Evolutionary conservation across 2,797 vertebrate species (phyloP).

Genomic region (Babyrousa celebensis): DNA sequence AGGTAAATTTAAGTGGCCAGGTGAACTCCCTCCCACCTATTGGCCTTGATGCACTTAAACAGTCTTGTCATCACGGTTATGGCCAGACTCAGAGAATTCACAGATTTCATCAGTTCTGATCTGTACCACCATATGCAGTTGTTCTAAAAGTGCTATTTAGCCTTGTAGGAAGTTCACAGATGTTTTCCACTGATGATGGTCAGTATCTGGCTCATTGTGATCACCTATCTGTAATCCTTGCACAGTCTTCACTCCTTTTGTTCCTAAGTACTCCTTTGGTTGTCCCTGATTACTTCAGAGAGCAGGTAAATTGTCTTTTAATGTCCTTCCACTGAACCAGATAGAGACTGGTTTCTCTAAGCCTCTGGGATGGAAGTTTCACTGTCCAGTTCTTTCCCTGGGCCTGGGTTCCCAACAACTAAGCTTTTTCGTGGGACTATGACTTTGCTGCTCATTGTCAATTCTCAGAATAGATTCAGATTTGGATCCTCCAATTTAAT

Average conservation of each 20-base stretch:
- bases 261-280: not conserved
- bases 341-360: conserved; percentile 45
- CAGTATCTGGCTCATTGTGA: not conserved
- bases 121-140: not conserved
- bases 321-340: not conserved
- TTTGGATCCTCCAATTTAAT: conserved; percentile 18
- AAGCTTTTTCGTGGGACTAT: conserved; percentile 29
- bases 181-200: not conserved
- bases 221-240: not conserved
- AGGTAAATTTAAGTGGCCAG: conserved; percentile 24
- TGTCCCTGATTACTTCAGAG: conserved; percentile 13
- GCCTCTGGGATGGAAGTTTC: conserved; percentile 9
- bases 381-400: conserved; percentile 31
- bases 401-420: not conserved
- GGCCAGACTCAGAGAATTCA: conserved; percentile 42
- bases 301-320: not conserved
- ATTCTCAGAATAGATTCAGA: not conserved
- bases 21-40: not conserved
- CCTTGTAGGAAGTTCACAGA: conserved; percentile 37
- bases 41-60: not conserved
- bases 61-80: not conserved
- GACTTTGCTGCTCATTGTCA: not conserved
- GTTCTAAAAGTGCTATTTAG: conserved; percentile 47
- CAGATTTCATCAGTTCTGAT: conserved; percentile 27
- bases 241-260: conserved; percentile 9